A percentile compares a stretch with the other conserved stretches of the same genome.
Evolutionary conservation across 2,113 vertebrate species (phyloP).

Genomic region (Ictalurus furcatus): DNA sequence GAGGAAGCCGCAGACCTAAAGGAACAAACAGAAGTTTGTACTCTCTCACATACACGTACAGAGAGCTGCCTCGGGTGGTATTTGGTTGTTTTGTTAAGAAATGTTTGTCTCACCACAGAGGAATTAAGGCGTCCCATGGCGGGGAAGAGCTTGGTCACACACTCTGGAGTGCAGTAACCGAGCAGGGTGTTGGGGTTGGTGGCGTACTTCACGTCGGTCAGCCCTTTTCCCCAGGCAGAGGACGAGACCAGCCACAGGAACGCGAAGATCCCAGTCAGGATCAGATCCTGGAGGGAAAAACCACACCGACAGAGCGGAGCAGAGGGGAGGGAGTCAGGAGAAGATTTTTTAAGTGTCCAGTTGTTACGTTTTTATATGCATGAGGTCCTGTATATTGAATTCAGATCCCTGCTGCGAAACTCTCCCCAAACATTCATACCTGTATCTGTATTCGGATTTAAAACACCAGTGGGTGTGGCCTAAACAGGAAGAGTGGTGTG

Average conservation of each 20-base stretch:
- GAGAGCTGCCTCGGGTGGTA: not conserved
- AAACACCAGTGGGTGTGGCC: not conserved
- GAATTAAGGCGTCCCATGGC: slow-evolving; percentile 90
- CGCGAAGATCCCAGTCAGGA: slow-evolving; percentile 84
- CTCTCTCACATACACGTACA: not conserved
- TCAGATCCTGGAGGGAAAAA: slow-evolving; percentile 78
- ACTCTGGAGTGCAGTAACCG: slow-evolving; percentile 60
- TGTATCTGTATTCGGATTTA: not conserved
- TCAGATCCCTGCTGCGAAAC: not conserved
- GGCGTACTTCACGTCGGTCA: slow-evolving; percentile 84
- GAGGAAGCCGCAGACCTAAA: slow-evolving; percentile 91
- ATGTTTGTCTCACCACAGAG: slow-evolving; percentile 83
- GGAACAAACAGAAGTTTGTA: slow-evolving; percentile 28
- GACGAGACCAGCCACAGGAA: slow-evolving; percentile 95
- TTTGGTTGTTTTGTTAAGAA: not conserved
- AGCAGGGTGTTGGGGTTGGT: slow-evolving; percentile 73
- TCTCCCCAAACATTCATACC: not conserved
- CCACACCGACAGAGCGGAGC: not conserved
- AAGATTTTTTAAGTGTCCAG: not conserved
- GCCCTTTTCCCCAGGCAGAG: slow-evolving; percentile 90
- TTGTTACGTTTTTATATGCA: not conserved
- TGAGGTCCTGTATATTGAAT: not conserved
- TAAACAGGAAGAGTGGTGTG: not conserved
- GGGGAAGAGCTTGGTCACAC: slow-evolving; percentile 67
- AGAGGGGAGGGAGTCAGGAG: not conserved